phyloP scores from a whole-genome alignment of 1,140 invertebrate species.

The Planococcus citri region DNA sequence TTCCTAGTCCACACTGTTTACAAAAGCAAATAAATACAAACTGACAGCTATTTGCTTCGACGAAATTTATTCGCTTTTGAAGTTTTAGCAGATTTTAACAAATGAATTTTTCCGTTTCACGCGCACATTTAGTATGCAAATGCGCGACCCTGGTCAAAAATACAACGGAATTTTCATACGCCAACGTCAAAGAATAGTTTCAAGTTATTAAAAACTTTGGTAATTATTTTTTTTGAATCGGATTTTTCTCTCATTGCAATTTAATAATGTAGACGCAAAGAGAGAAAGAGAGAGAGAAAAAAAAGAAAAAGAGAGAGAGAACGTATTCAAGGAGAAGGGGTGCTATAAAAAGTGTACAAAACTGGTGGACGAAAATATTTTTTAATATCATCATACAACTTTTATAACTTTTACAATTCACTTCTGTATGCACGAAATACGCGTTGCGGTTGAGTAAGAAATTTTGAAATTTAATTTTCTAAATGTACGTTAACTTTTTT shows the following conservation, averaged over 20 bases:
- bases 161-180: not conserved
- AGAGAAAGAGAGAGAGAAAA: no score
- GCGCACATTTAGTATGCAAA: not conserved
- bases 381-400: not conserved
- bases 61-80: constrained; percentile 3
- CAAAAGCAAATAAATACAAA: constrained; percentile 8
- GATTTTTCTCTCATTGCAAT: not conserved
- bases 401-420: not conserved
- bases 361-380: not conserved
- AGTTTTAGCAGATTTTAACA: constrained; percentile 7
- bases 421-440: not conserved
- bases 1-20: not conserved
- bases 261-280: not conserved
- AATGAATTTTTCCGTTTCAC: constrained; percentile 1
- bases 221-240: not conserved
- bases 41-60: constrained; percentile 6
- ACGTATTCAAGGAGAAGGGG: no score
- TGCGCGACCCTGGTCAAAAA: not conserved
- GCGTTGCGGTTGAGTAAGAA: not conserved
- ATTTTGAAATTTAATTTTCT: constrained; percentile 8
- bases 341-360: not conserved
- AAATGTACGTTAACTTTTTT: constrained; percentile 6
- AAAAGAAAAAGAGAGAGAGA: no score
- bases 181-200: not conserved
- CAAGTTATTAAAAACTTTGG: not conserved